These are phyloP conservation scores for Etia nguti DNA, from an alignment of 2,113 vertebrate genomes.

Conservation along the genomic window DNA sequence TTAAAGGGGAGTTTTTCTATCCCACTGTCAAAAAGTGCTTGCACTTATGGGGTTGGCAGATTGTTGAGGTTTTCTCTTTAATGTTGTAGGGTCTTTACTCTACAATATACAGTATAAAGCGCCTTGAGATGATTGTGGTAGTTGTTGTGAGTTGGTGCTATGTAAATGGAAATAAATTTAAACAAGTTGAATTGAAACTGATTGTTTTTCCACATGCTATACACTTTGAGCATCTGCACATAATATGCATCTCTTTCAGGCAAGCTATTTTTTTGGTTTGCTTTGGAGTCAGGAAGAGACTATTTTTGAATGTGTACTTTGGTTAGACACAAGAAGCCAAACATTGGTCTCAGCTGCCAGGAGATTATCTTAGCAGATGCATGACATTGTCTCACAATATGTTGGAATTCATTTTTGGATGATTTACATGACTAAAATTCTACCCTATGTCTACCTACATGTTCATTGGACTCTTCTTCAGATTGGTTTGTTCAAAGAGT, in stretches of 20 bases:
- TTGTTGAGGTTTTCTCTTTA: neutral
- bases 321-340: neutral
- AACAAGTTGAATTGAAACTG: neutral
- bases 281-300: constrained; percentile 36
- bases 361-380: constrained; percentile 2
- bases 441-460: constrained; percentile 25
- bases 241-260: neutral
- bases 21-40: neutral
- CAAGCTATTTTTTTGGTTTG: constrained; percentile 38
- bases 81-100: neutral
- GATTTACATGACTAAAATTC: neutral
- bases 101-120: neutral
- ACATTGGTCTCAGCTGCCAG: constrained; percentile 1
- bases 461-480: constrained; percentile 32
- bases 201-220: neutral
- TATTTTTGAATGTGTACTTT: constrained; percentile 33
- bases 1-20: neutral
- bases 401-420: constrained; percentile 17
- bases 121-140: neutral
- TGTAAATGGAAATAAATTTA: neutral
- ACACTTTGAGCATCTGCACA: neutral
- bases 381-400: constrained; percentile 22
- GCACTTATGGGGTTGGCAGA: neutral
- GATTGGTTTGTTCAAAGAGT: constrained; percentile 12
- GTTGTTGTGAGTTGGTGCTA: neutral